phyloP scores from a whole-genome alignment of 2,888 invertebrate species.

The Heliconius charithonia region DNA sequence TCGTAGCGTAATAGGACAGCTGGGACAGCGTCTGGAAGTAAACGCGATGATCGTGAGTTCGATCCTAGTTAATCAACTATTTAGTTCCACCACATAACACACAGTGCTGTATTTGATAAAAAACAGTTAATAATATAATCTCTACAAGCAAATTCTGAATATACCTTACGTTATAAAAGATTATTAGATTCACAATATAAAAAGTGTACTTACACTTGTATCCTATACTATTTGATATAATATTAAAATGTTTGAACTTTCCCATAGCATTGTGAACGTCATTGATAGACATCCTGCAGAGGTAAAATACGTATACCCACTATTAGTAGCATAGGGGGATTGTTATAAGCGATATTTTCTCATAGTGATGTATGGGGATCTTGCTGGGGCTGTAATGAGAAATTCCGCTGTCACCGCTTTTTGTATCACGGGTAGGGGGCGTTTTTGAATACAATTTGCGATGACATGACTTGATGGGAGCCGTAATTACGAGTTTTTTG shows the following conservation, averaged over 20 bases:
- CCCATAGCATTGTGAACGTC: conserved; percentile 9
- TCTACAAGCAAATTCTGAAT: no score
- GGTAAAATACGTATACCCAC: conserved; percentile 59
- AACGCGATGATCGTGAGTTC: no score
- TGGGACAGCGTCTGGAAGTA: no score
- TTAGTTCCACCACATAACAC: no score
- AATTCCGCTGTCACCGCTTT: conserved; percentile 80
- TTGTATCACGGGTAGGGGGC: conserved; percentile 66
- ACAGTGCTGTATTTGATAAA: no score
- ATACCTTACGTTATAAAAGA: no score
- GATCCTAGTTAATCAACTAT: no score
- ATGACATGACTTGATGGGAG: conserved; percentile 48
- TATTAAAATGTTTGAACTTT: conserved; percentile 3
- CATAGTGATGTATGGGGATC: conserved; percentile 79
- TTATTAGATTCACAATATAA: neutral
- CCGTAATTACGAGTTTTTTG: conserved; percentile 46
- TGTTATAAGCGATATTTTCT: conserved; percentile 78
- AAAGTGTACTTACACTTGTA: neutral
- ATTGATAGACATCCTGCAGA: conserved; percentile 27
- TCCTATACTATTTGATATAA: neutral
- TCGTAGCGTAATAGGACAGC: no score
- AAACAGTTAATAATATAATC: no score
- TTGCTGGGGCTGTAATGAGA: conserved; percentile 78
- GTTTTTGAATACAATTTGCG: conserved; percentile 62
- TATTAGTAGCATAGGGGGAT: conserved; percentile 72